Base-by-base conservation (phyloP, 2,888 invertebrate genomes). In the Cordilura impudica region DNA sequence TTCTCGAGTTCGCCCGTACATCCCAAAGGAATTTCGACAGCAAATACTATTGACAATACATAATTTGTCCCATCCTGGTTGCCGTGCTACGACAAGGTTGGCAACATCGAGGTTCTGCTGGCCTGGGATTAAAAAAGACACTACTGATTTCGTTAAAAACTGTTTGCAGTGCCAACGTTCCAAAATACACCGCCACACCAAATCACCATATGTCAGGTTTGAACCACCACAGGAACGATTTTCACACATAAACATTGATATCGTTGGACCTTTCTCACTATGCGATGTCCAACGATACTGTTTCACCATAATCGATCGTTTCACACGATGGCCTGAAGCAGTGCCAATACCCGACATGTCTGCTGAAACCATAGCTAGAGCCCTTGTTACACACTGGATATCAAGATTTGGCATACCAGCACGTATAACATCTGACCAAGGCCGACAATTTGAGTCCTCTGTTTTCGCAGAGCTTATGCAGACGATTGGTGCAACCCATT, bases 291-390 rank as follows among this genome's bases (percentile, higher is more conserved):
- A 45, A 23, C 56, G 63, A 14, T 54, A 65, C 43, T 47, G 63
- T 63, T 21, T 53, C 23, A 43, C 23, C 12, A 26, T 51, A 35
- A 35, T 26, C 58, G 35, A 31, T 18, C 14, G 61, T 16, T 47
- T 47, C 26, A 61, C 47, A 12, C 47, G 61, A 18, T 47, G 16
- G 61, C 69, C 61, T 10, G 47, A 61, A 12, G 47, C 61, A 14
- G 12, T 61, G 6, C 74, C 78, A 8, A 26, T 79, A 7, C 65
- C 72, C 0, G 69, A 78, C 26, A 79, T 73, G 18, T 65, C 66
- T 18, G 78, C 67, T 0, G 70, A 76, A 19, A 73, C 70, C 1
- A 26, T 72, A 1, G 47, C 45, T 8, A 23, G 14, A 60, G 43
- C 45, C 5, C 26, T 60, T 1, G 35, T 31, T 21, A 29, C 19